These are phyloP conservation scores for Thymelicus acteon DNA, from an alignment of 2,888 invertebrate genomes.

Conservation along the genomic window DNA sequence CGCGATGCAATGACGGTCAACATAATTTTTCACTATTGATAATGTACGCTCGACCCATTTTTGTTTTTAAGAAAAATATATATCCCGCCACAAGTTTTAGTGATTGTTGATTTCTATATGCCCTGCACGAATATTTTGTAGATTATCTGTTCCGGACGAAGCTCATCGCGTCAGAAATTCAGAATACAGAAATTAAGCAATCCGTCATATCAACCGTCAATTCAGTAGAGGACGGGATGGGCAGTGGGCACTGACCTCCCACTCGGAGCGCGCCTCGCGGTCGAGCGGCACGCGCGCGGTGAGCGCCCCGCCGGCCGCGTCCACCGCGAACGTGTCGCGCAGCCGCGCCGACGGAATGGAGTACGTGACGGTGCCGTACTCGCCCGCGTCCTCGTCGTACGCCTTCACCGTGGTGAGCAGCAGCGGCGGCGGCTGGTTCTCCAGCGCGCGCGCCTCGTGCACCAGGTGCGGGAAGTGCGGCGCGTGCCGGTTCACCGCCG, in stretches of 20 bases:
- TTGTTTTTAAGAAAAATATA: no score
- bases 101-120: no score
- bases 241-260: slow-evolving; percentile 51
- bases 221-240: no score
- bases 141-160: no score
- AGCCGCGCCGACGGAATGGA: slow-evolving; percentile 90
- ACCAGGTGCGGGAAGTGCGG: slow-evolving; percentile 91
- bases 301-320: slow-evolving; percentile 89
- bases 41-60: no score
- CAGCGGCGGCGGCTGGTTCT: slow-evolving; percentile 92
- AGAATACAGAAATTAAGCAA: no score
- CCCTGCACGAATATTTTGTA: no score
- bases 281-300: slow-evolving; percentile 89
- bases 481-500: slow-evolving; percentile 91
- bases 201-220: no score
- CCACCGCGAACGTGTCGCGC: slow-evolving; percentile 89
- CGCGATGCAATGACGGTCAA: no score
- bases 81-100: no score
- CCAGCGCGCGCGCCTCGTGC: slow-evolving; percentile 91
- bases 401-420: slow-evolving; percentile 90
- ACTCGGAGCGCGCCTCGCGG: slow-evolving; percentile 86
- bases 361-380: slow-evolving; percentile 90
- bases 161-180: no score
- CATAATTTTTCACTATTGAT: no score
- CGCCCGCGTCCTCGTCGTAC: slow-evolving; percentile 92